Evolutionary conservation across 2,113 vertebrate species (phyloP), one percentile per base, ranked within the genome.

Genomic region (Salvelinus sp.): DNA sequence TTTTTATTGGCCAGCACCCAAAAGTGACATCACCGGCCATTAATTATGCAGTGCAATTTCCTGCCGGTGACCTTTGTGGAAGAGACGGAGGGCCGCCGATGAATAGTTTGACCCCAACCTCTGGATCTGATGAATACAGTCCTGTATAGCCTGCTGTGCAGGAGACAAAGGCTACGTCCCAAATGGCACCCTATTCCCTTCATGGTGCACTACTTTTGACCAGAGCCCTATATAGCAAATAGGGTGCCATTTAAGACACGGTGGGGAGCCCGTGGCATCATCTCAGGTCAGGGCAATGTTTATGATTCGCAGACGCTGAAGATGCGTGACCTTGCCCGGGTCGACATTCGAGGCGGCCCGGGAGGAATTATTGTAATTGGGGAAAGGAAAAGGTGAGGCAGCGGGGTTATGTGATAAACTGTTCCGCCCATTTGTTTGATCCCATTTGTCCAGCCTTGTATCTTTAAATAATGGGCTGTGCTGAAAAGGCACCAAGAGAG

Each of bases 21-120:
- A 80, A 77, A 73, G 47, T 10, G 38, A 83, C 80, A 81, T 80
- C 60, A 78, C 63, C 66, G 69, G 73, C 78, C 75, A 84, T 90
- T 81, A 90, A 90, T 91, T 86, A 88, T 88, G 81, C 86, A 82
- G 63, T 3, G 78, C 81, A 76, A 87, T 85, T 89, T 91, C 88
- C 88, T 80, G 88, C 33, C 77, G 25, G 79, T 88, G 87, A 91
- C 87, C 79, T 89, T 86, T 88, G 27, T 64, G 73, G 70, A 82
- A 69, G 38, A 82, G 74, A 47, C 1, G 66, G 62, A 73, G 58
- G n/a, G 76, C 12, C 54, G 72, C 69, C 69, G 57, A 73, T 86
- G 81, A 85, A 81, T 28, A 76, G 76, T 1, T 54, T 69, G 66
- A 73, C 62, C 33, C 73, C 60, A 73, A 65, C 33, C 3, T 27